Evolutionary conservation across 2,113 vertebrate species (phyloP).

Genomic region (Aegypius monachus): DNA sequence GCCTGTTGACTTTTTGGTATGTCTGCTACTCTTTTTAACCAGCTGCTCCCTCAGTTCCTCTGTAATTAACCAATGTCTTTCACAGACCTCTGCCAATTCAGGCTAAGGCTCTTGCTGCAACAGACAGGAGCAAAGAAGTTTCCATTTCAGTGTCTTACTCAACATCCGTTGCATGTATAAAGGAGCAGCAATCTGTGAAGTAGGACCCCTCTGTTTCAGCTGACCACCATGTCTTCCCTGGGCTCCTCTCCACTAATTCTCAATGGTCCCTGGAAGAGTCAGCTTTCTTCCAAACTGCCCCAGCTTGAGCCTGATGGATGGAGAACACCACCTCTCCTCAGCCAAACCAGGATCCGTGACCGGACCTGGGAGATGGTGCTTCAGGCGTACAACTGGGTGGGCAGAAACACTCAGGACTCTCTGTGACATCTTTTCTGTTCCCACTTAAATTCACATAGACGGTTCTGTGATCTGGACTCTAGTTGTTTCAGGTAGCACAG

Average conservation of each 20-base stretch:
- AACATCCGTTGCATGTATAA: fast-evolving
- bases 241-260: not conserved
- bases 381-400: not conserved
- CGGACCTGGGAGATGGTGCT: not conserved
- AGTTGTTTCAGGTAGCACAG: not conserved
- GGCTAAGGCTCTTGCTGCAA: not conserved
- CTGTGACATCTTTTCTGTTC: not conserved
- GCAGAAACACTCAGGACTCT: not conserved
- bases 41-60: not conserved
- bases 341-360: not conserved
- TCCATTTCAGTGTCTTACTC: not conserved
- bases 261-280: not conserved
- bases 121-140: not conserved
- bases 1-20: not conserved
- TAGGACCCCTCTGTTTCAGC: not conserved
- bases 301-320: not conserved
- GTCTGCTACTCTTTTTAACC: not conserved
- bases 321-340: not conserved
- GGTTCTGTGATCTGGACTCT: not conserved
- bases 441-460: not conserved
- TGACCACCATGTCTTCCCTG: not conserved
- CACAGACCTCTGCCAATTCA: not conserved
- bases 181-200: not conserved
- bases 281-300: not conserved
- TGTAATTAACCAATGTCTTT: not conserved